Base-by-base conservation (phyloP, 2,888 invertebrate species). In the Tachina fera region DNA sequence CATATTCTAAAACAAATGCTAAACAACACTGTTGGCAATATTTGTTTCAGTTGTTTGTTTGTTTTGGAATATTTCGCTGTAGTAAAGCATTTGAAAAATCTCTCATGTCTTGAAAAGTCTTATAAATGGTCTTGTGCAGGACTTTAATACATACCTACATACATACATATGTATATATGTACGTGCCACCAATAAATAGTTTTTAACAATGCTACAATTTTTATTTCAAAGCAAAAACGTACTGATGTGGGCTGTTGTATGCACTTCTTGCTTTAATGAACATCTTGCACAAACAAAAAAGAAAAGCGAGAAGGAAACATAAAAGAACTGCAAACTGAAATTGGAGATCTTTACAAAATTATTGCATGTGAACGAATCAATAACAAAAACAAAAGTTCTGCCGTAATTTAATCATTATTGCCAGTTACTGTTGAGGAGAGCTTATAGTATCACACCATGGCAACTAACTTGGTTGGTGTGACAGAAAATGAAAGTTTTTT, bases 291-390 rank as follows among this genome's bases (percentile, higher is more conserved):
- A 22, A 31, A 61, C 39, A 13, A 19, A 56, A 41, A 49, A 56
- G 16, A 45, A 53, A 8, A 0, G 22, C 9, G 31, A 74, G 11
- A 53, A 9, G 11, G 16, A 14, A 47, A 49, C 19, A 70, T 16
- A 41, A 70, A 70, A n/a, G 19, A 47, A 71, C 22, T n/a, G 70
- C 19, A 63, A 83, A 82, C 43, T 77, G 76, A 77, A 77, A 83
- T 72, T 72, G 49, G 71, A 83, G 83, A 67, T 58, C 65, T 58
- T 49, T 60, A 58, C 65, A 77, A 77, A 77, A 39, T 68, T 71
- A 71, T 83, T 83, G 83, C 83, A 83, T 83, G 83, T 60, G 71
- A 71, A 72, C 31, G 75, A 77, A 77, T 83, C 83, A 83, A 83
- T 83, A 83, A 77, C 45, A 45, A 67, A 77, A 74, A 71, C 49